phyloP scores from a whole-genome alignment of 2,113 vertebrate genomes.

The Rhinolophus ferrumequinum region DNA sequence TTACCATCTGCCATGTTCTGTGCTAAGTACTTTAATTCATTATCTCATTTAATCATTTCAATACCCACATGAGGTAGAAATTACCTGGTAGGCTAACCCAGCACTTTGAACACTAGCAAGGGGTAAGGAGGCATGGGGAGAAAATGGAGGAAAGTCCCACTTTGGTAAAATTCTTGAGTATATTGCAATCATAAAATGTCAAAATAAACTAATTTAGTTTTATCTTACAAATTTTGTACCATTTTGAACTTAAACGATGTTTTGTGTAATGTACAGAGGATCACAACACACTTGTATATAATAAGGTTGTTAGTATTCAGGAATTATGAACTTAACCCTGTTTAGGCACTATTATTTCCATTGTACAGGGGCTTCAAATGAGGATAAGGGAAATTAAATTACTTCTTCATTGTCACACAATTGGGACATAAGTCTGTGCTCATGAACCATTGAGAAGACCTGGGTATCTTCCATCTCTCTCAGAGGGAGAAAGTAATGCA shows the following conservation, averaged over 20 bases:
- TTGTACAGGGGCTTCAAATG: background rate
- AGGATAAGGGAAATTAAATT: background rate
- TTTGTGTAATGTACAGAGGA: background rate
- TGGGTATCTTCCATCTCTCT: background rate
- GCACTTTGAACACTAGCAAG: background rate
- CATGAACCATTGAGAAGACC: background rate
- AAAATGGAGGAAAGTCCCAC: background rate
- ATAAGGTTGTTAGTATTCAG: background rate
- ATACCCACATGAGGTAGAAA: background rate
- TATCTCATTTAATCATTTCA: background rate
- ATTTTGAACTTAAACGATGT: background rate
- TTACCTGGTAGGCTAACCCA: background rate
- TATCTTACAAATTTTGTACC: background rate
- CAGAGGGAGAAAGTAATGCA: background rate
- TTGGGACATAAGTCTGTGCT: background rate
- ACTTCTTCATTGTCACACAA: background rate
- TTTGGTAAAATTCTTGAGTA: background rate
- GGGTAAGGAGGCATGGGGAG: background rate
- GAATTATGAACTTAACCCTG: background rate
- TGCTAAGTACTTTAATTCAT: background rate
- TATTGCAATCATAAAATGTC: constrained; percentile 3
- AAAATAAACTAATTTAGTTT: background rate
- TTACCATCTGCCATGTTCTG: background rate
- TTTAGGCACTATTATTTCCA: background rate
- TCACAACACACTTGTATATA: background rate